phyloP scores from a whole-genome alignment of 2,797 vertebrate genomes.

The Orestias chungarensis region DNA sequence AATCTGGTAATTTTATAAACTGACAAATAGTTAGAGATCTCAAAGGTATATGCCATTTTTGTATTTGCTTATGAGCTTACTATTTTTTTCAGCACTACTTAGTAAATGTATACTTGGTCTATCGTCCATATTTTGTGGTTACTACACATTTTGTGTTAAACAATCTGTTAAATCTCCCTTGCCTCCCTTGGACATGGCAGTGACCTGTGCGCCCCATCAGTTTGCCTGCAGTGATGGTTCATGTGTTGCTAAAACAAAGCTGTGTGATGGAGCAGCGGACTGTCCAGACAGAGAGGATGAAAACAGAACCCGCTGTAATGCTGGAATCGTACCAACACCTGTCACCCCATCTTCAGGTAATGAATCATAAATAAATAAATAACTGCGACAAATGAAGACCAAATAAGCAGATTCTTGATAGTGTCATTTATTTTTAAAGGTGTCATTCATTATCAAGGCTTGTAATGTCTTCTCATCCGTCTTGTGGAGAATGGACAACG shows the following conservation, averaged over 20 bases:
- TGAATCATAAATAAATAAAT: background rate
- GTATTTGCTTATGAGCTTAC: no score
- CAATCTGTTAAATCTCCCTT: no score
- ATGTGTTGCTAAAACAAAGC: constrained; percentile 62
- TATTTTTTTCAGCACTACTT: no score
- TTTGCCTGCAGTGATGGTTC: constrained; percentile 78
- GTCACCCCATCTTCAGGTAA: constrained; percentile 46
- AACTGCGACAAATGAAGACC: background rate
- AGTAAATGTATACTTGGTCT: no score
- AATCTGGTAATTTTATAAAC: no score
- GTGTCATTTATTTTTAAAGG: background rate
- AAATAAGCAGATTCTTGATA: background rate
- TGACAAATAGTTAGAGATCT: no score
- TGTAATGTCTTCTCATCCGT: background rate
- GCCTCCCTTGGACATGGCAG: constrained; percentile 66
- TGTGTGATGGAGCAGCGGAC: constrained; percentile 83
- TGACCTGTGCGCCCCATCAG: constrained; percentile 77
- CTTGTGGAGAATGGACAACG: background rate
- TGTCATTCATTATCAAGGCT: background rate
- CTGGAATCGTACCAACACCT: constrained; percentile 6
- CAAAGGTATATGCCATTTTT: no score
- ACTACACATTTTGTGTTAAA: no score
- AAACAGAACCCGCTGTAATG: constrained; percentile 63
- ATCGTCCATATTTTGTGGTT: background rate
- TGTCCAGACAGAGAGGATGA: constrained; percentile 83